A percentile compares a stretch with the other conserved stretches of the same genome.
Evolutionary conservation across 53 echinoderm and acorn worm genomes (phyloP).

Genomic region (Stichopus horrens): DNA sequence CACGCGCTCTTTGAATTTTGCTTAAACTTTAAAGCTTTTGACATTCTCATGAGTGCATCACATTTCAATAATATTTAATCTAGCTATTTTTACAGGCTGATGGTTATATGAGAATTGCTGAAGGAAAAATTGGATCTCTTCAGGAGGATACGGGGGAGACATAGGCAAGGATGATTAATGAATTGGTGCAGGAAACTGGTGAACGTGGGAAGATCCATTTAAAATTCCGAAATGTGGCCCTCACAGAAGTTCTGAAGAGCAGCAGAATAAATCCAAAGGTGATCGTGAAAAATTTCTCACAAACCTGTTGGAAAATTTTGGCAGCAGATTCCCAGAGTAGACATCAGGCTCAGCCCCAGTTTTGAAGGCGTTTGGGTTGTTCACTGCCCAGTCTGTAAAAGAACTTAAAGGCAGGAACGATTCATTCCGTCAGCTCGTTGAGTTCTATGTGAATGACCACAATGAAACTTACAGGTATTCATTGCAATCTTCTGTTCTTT

Average conservation of each 20-base stretch:
- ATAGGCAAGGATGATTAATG: neutral
- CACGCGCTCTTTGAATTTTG: too few relatives aligned
- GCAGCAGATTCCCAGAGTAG: neutral
- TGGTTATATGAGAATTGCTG: neutral
- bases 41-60: too few relatives aligned
- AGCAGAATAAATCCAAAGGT: neutral
- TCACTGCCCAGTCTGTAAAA: neutral
- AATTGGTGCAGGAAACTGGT: neutral
- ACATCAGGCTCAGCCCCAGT: neutral
- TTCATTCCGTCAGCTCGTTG: neutral
- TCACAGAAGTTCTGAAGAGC: neutral
- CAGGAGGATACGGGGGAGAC: neutral
- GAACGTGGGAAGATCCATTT: neutral
- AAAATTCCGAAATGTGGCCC: neutral
- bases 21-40: too few relatives aligned
- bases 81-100: neutral
- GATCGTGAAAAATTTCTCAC: neutral
- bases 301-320: neutral
- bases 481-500: neutral
- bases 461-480: slow-evolving; percentile 4
- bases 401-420: neutral
- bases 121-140: neutral
- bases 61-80: neutral
- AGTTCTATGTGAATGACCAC: neutral
- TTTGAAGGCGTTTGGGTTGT: neutral